Percentiles rank a stretch among this genome's conserved stretches.
Evolutionary conservation across 2,113 vertebrate genomes (phyloP).

Genomic region (Ciconia boyciana): DNA sequence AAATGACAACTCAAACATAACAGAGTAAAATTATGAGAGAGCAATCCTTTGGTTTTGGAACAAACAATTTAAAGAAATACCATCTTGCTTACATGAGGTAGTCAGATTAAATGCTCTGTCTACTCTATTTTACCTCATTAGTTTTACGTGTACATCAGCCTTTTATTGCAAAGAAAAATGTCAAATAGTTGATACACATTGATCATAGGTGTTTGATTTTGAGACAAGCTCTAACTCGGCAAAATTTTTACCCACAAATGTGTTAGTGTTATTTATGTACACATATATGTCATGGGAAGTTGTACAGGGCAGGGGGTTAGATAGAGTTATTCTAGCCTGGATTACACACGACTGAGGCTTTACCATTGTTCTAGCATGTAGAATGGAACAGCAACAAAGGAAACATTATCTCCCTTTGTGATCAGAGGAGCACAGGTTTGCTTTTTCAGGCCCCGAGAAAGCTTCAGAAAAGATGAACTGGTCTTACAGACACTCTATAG

Average conservation of each 20-base stretch:
- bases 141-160: background rate
- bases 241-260: background rate
- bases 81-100: background rate
- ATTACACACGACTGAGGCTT: background rate
- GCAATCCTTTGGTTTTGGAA: background rate
- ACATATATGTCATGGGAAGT: background rate
- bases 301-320: rapidly evolving
- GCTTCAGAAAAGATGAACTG: background rate
- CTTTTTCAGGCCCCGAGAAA: background rate
- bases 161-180: background rate
- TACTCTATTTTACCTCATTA: background rate
- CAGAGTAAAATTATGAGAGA: background rate
- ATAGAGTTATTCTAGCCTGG: background rate
- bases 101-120: background rate
- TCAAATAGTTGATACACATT: background rate
- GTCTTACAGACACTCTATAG: background rate
- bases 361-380: background rate
- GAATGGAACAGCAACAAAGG: background rate
- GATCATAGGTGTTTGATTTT: background rate
- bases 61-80: background rate
- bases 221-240: background rate
- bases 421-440: background rate
- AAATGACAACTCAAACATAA: background rate
- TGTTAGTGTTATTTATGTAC: background rate
- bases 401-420: background rate